Conservation (phyloP, 2,888 invertebrate species). For the Bimastos eiseni region DNA sequence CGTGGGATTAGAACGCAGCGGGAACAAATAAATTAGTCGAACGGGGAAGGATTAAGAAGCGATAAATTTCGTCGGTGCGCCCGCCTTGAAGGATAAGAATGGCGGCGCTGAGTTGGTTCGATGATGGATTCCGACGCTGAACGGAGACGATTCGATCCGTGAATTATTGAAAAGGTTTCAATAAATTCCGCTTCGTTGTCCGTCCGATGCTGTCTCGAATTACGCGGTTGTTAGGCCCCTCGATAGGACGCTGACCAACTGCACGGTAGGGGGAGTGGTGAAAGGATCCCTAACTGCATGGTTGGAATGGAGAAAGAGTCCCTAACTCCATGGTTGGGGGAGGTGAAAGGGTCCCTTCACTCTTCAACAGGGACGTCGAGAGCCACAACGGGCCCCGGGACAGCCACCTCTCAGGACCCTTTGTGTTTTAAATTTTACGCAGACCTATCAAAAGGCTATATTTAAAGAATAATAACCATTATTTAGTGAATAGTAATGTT, state of each 20-base stretch:
- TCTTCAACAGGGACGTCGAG: too few species aligned
- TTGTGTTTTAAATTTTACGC: too few species aligned
- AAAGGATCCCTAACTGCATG: background rate
- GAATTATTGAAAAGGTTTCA: slow-evolving; percentile 23
- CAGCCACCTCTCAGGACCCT: too few species aligned
- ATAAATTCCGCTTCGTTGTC: slow-evolving; percentile 22
- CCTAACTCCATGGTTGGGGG: background rate
- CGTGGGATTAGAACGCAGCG: background rate
- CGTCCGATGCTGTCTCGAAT: background rate
- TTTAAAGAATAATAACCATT: too few species aligned
- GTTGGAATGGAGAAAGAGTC: background rate
- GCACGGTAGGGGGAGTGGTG: background rate
- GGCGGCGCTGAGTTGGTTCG: background rate
- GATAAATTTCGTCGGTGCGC: background rate
- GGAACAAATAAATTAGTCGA: background rate
- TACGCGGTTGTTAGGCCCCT: background rate
- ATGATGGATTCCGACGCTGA: slow-evolving; percentile 10
- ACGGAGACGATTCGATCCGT: background rate
- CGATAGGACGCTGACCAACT: background rate
- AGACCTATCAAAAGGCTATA: too few species aligned
- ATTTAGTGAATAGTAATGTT: too few species aligned
- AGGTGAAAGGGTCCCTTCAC: too few species aligned
- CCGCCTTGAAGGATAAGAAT: background rate
- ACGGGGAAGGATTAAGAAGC: slow-evolving; percentile 3
- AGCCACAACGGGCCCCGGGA: too few species aligned